phyloP scores from a whole-genome alignment of 1,140 invertebrate species.

The Tribolium castaneum region DNA sequence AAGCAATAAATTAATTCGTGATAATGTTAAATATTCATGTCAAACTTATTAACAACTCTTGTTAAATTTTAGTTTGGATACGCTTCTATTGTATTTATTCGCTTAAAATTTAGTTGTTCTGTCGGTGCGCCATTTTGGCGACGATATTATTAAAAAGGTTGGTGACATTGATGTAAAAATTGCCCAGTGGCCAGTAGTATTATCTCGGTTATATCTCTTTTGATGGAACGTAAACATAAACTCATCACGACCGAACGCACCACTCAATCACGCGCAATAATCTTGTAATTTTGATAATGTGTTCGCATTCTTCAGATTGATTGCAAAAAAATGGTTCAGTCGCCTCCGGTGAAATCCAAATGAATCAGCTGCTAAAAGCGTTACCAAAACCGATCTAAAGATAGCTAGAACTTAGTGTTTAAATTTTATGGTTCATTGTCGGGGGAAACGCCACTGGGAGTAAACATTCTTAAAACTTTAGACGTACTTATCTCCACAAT shows the following conservation, averaged over 20 bases:
- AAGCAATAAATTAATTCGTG: too few species aligned
- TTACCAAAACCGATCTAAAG: neutral
- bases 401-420: neutral
- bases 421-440: neutral
- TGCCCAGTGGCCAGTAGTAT: neutral
- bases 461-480: conserved; percentile 19
- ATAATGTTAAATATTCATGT: too few species aligned
- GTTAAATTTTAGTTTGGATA: too few species aligned
- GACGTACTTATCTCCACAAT: neutral
- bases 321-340: too few species aligned
- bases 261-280: neutral
- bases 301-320: too few species aligned
- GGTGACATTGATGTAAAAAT: too few species aligned
- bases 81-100: too few species aligned
- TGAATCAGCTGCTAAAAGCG: neutral
- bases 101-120: too few species aligned
- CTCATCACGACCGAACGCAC: neutral
- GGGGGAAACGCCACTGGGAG: neutral
- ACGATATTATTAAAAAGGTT: too few species aligned
- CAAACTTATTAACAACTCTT: too few species aligned
- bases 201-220: neutral
- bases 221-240: neutral
- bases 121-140: too few species aligned
- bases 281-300: neutral
- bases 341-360: neutral